These are phyloP conservation scores for Zeus faber DNA, from an alignment of 2,113 vertebrate species.

Conservation along the genomic window DNA sequence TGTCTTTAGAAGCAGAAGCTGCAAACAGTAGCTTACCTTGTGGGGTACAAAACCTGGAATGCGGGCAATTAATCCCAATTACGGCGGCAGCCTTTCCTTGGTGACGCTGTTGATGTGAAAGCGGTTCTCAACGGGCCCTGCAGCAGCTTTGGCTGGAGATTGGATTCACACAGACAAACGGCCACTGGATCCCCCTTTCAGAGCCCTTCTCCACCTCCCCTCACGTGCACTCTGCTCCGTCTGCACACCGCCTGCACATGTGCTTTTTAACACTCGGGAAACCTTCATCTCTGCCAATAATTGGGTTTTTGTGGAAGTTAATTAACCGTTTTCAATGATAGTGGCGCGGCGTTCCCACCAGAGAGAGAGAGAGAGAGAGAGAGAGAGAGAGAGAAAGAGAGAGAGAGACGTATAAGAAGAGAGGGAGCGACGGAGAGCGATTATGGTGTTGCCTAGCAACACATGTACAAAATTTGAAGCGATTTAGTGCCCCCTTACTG, in stretches of 20 bases:
- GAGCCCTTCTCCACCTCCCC: conserved; percentile 20
- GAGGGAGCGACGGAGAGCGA: conserved; percentile 62
- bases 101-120: too few relatives aligned
- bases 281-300: conserved; percentile 65
- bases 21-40: too few relatives aligned
- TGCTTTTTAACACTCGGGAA: conserved; percentile 50
- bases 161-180: conserved; percentile 2
- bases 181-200: conserved; percentile 34
- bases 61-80: too few relatives aligned
- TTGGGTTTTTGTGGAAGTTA: conserved; percentile 74
- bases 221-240: conserved; percentile 25
- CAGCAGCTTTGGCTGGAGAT: too few relatives aligned
- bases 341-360: conserved; percentile 66
- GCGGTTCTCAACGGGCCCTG: too few relatives aligned
- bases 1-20: too few relatives aligned
- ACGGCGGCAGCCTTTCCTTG: too few relatives aligned
- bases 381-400: conserved; percentile 57
- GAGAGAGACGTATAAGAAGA: conserved; percentile 35
- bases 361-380: conserved; percentile 53
- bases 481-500: conserved; percentile 71
- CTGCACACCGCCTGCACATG: conserved; percentile 13
- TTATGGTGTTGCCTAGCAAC: conserved; percentile 82
- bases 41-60: too few relatives aligned
- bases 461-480: conserved; percentile 75
- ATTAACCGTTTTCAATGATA: conserved; percentile 72